Percentiles rank a stretch among this genome's conserved stretches.
Evolutionary conservation across 2,113 vertebrate genomes (phyloP).

Genomic region (Cryptomyrus ogoouensis): DNA sequence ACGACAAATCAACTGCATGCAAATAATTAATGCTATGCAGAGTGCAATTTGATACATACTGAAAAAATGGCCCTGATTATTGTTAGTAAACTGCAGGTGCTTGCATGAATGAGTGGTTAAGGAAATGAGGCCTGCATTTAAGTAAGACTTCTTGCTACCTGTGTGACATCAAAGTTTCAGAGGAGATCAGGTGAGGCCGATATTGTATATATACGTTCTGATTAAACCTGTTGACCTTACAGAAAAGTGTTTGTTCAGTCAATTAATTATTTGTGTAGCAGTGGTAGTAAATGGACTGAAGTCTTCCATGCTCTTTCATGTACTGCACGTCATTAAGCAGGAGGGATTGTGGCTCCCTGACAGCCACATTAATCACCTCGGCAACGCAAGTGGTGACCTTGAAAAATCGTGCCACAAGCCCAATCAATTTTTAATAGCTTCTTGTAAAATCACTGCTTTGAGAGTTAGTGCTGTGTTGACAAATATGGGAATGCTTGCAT

Average conservation of each 20-base stretch:
- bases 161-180: not conserved
- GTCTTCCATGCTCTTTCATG: constrained; percentile 12
- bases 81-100: not conserved
- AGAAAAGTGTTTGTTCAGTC: not conserved
- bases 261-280: not conserved
- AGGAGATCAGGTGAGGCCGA: not conserved
- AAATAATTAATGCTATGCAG: not conserved
- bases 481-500: constrained; percentile 44
- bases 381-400: constrained; percentile 47
- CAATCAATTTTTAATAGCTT: constrained; percentile 65
- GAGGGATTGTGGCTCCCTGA: constrained; percentile 33
- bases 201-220: not conserved
- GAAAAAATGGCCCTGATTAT: not conserved
- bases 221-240: not conserved
- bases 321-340: constrained; percentile 31
- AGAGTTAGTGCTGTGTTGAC: not conserved
- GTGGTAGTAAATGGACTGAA: not conserved
- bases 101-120: not conserved
- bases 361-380: constrained; percentile 34
- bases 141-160: not conserved
- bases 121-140: not conserved
- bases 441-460: constrained; percentile 44
- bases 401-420: constrained; percentile 52
- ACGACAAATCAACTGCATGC: not conserved
- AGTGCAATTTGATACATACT: not conserved